Conservation (phyloP, 2,888 invertebrate genomes). For the Acronicta leporina region DNA sequence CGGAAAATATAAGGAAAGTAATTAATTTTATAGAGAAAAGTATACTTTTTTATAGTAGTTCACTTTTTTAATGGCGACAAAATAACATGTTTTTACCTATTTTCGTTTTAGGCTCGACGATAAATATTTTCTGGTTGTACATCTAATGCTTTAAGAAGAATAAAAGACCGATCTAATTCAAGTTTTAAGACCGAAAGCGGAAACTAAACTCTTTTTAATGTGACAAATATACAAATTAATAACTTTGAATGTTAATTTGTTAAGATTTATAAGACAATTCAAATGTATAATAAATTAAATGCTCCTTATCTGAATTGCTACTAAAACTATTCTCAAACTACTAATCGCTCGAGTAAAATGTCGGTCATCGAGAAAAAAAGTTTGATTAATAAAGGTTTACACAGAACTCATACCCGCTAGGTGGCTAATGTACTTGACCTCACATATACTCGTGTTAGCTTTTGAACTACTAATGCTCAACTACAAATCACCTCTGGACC, state of each 20-base stretch:
- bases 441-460: constrained; percentile 81
- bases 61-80: constrained; percentile 51
- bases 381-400: constrained; percentile 84
- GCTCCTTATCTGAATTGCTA: constrained; percentile 23
- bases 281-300: constrained; percentile 4
- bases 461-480: constrained; percentile 85
- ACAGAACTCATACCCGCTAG: constrained; percentile 79
- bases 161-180: constrained; percentile 13
- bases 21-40: constrained; percentile 49
- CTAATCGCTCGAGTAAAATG: no score
- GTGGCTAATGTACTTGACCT: constrained; percentile 88
- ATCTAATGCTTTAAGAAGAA: constrained; percentile 18
- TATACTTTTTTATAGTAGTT: constrained; percentile 37
- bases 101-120: constrained; percentile 20
- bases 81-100: constrained; percentile 45
- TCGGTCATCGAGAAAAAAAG: constrained; percentile 61
- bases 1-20: constrained; percentile 49
- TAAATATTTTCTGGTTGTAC: constrained; percentile 42
- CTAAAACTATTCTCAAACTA: constrained; percentile 52
- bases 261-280: constrained; percentile 1
- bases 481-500: constrained; percentile 82
- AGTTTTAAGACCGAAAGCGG: not conserved
- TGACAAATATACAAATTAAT: not conserved
- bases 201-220: not conserved
- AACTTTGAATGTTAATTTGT: not conserved